Evolutionary conservation across 2,888 invertebrate genomes (phyloP).

Genomic region (Conistra vaccinii): DNA sequence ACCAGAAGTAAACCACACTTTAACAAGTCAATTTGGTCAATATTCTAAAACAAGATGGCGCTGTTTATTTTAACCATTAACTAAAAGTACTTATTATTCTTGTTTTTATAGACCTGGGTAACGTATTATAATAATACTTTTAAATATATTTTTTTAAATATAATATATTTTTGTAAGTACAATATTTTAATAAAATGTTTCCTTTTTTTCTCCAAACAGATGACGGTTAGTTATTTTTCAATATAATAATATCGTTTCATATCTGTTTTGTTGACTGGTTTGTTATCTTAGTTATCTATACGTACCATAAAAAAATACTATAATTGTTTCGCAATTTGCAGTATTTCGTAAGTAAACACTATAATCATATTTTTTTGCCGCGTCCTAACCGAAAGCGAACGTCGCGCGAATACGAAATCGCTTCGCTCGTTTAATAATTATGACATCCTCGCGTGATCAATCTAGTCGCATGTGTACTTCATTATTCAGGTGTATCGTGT

Average conservation of each 20-base stretch:
- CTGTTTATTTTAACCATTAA: neutral
- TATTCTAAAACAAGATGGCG: no score
- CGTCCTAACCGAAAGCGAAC: no score
- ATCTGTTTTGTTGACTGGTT: neutral
- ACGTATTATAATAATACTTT: neutral
- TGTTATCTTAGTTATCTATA: no score
- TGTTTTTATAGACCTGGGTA: slow-evolving; percentile 6
- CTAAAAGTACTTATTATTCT: neutral
- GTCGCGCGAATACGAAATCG: neutral
- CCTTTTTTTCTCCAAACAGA: neutral
- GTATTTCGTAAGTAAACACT: slow-evolving; percentile 1
- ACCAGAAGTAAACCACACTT: no score
- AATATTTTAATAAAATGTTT: neutral
- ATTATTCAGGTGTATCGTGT: neutral
- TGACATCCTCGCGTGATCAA: neutral
- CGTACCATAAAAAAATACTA: neutral
- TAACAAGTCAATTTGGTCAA: no score
- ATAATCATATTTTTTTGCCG: no score
- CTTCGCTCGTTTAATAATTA: neutral
- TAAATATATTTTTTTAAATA: neutral
- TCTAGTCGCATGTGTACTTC: neutral
- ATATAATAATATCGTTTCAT: neutral
- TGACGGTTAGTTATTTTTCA: slow-evolving; percentile 8
- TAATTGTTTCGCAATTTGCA: neutral
- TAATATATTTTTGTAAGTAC: neutral